phyloP scores from a whole-genome alignment of 1,140 invertebrate species.

The Limonius californicus region DNA sequence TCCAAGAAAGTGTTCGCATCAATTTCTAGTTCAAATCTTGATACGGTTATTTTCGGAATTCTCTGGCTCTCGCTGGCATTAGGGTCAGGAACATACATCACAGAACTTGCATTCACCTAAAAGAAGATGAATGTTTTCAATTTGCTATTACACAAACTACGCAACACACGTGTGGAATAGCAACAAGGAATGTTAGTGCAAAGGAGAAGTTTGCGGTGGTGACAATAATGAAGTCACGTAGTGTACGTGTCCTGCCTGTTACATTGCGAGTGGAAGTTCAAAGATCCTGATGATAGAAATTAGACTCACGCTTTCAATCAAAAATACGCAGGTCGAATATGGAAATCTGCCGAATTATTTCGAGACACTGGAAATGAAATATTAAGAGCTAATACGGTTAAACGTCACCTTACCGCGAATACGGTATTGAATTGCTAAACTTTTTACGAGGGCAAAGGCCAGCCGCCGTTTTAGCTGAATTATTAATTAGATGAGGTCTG shows the following conservation, averaged over 20 bases:
- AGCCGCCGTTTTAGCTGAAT: too few species aligned
- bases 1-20: slow-evolving; percentile 31
- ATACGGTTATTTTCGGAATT: slow-evolving; percentile 31
- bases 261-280: slow-evolving; percentile 6
- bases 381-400: too few species aligned
- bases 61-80: slow-evolving; percentile 21
- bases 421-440: too few species aligned
- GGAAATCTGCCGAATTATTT: too few species aligned
- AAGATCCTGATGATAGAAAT: slow-evolving; percentile 8
- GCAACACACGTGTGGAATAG: background rate
- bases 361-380: too few species aligned
- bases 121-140: slow-evolving; percentile 7
- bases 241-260: slow-evolving; percentile 4
- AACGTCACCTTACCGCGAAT: too few species aligned
- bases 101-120: slow-evolving; percentile 34
- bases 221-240: slow-evolving; percentile 10
- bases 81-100: slow-evolving; percentile 16
- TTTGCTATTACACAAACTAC: slow-evolving; percentile 10
- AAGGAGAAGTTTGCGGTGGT: background rate
- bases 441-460: too few species aligned
- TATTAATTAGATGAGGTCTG: too few species aligned
- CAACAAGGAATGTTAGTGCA: slow-evolving; percentile 3
- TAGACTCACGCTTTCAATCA: slow-evolving; percentile 8
- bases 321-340: slow-evolving; percentile 3
- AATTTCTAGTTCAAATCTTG: slow-evolving; percentile 36